Percentiles rank a stretch among this genome's conserved stretches.
phyloP scores from a whole-genome alignment of 92 coral and sea anemone species.

The Ricordea florida region DNA sequence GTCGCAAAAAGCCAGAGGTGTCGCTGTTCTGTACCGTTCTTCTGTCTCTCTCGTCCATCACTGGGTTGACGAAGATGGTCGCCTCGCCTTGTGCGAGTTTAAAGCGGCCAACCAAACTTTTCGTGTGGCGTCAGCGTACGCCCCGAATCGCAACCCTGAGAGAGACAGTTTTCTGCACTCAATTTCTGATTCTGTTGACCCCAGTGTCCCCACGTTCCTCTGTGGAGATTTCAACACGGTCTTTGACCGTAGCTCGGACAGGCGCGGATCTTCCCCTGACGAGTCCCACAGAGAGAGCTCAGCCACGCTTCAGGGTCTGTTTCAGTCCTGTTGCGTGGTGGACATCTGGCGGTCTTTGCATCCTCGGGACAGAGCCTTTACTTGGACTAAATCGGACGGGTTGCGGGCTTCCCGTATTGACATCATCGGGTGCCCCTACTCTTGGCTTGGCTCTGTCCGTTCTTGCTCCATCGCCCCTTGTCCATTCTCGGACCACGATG shows the following conservation, averaged over 20 bases:
- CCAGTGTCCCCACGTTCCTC: background rate
- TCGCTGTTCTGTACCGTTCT: slow-evolving; percentile 9
- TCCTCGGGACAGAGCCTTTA: background rate
- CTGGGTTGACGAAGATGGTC: background rate
- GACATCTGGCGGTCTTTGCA: slow-evolving; percentile 44
- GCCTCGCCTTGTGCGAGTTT: slow-evolving; percentile 3
- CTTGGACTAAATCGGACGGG: slow-evolving; percentile 37
- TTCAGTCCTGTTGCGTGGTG: background rate
- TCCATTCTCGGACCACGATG: no score
- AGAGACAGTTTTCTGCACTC: background rate
- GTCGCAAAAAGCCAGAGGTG: slow-evolving; percentile 17
- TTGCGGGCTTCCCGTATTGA: slow-evolving; percentile 45
- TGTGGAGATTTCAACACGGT: slow-evolving; percentile 18
- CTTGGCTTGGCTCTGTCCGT: background rate
- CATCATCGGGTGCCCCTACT: slow-evolving; percentile 26
- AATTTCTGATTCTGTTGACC: background rate
- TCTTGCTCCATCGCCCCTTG: slow-evolving; percentile 10
- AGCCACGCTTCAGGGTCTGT: background rate
- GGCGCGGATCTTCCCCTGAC: background rate
- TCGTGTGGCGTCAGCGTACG: slow-evolving; percentile 4
- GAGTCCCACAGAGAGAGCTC: background rate
- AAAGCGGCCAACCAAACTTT: background rate
- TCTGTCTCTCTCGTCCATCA: background rate
- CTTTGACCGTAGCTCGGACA: background rate
- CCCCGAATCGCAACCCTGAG: slow-evolving; percentile 33